These are phyloP conservation scores for Carposina sasakii DNA, from an alignment of 1,140 invertebrate species.

Conservation along the genomic window DNA sequence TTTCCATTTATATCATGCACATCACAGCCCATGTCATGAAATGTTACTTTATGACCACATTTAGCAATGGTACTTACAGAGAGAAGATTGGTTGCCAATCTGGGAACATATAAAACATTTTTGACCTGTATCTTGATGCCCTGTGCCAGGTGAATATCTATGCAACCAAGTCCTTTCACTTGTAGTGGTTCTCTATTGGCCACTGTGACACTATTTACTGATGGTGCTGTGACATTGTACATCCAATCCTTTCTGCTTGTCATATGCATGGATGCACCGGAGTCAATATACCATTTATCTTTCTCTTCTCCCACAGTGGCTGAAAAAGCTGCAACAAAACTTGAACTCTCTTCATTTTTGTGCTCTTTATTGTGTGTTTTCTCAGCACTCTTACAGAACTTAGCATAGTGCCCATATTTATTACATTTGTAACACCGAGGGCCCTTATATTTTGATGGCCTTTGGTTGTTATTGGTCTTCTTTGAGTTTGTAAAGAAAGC, in stretches of 20 bases:
- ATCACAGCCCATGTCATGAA: constrained; percentile 17
- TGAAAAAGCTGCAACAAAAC: constrained; percentile 14
- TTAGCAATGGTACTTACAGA: constrained; percentile 23
- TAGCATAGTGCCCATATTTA: constrained; percentile 29
- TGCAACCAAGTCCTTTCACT: constrained; percentile 19
- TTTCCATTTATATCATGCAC: background rate
- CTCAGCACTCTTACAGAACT: constrained; percentile 2
- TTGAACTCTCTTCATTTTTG: constrained; percentile 15
- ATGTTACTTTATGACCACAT: constrained; percentile 17
- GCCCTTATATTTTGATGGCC: background rate
- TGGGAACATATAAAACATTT: constrained; percentile 24
- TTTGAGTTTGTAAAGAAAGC: background rate
- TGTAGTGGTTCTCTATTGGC: constrained; percentile 25
- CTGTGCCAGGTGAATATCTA: constrained; percentile 15
- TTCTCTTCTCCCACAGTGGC: constrained; percentile 9
- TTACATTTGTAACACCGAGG: background rate
- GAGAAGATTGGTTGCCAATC: constrained; percentile 17
- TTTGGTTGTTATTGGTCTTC: background rate
- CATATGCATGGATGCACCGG: constrained; percentile 30
- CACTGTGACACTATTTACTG: constrained; percentile 22
- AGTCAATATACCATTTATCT: constrained; percentile 29
- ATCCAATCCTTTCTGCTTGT: constrained; percentile 18
- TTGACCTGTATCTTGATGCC: constrained; percentile 16
- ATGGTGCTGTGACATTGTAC: constrained; percentile 23
- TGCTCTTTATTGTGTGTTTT: background rate